Evolutionary conservation across 1,140 invertebrate species (phyloP).

Genomic region (Euwallacea similis): DNA sequence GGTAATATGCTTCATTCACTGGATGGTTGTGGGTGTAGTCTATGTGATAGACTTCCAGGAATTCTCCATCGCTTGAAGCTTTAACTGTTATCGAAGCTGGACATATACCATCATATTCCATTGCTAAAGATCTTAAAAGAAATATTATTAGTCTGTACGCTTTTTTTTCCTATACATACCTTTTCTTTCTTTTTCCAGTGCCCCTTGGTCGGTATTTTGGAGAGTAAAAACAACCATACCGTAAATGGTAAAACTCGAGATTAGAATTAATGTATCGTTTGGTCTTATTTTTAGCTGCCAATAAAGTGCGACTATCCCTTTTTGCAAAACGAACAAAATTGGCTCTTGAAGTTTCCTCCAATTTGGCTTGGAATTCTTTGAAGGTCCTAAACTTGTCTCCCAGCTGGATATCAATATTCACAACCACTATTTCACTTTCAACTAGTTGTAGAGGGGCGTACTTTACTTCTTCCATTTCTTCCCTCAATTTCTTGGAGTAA

Average conservation of each 20-base stretch:
- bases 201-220: slow-evolving; percentile 15
- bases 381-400: slow-evolving; percentile 21
- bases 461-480: too few relatives aligned
- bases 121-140: slow-evolving; percentile 18
- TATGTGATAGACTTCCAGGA: slow-evolving; percentile 19
- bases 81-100: slow-evolving; percentile 23
- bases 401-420: slow-evolving; percentile 14
- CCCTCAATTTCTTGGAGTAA: too few relatives aligned
- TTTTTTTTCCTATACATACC: slow-evolving; percentile 4
- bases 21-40: slow-evolving; percentile 28
- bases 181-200: slow-evolving; percentile 23
- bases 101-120: slow-evolving; percentile 14
- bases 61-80: slow-evolving; percentile 19
- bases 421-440: not conserved
- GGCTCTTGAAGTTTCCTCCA: slow-evolving; percentile 7
- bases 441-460: too few relatives aligned
- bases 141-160: not conserved
- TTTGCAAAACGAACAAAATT: slow-evolving; percentile 29
- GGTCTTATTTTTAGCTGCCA: slow-evolving; percentile 25
- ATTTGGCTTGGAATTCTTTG: slow-evolving; percentile 14
- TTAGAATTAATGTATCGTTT: slow-evolving; percentile 10
- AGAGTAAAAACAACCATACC: slow-evolving; percentile 31
- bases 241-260: slow-evolving; percentile 31
- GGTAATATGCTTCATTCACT: slow-evolving; percentile 20
- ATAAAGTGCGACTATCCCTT: slow-evolving; percentile 26